Conservation (phyloP, 2,888 invertebrate species). For the Theretra japonica region DNA sequence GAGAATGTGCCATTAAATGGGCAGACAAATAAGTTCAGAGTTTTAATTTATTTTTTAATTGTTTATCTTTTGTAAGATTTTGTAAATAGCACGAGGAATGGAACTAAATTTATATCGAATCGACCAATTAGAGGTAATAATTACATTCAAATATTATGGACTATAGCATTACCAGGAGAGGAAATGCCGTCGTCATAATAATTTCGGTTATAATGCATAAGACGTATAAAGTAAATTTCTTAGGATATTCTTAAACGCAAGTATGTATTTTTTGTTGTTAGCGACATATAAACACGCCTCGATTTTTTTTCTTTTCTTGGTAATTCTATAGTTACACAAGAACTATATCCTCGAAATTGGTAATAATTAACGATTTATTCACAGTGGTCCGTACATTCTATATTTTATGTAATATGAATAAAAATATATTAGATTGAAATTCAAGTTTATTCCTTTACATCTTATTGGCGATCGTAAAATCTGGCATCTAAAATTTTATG, state of each 20-base stretch:
- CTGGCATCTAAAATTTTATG: slow-evolving; percentile 15
- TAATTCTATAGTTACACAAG: too few species aligned
- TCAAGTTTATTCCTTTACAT: background rate
- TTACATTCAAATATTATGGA: background rate
- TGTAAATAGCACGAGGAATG: slow-evolving; percentile 6
- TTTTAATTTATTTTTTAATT: slow-evolving; percentile 38
- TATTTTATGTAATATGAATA: background rate
- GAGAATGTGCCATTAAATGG: slow-evolving; percentile 76
- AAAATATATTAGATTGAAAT: background rate
- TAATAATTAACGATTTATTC: background rate
- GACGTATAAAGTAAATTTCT: too few species aligned
- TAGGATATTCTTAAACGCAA: too few species aligned
- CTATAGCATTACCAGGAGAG: background rate
- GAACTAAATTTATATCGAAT: background rate
- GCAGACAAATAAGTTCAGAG: slow-evolving; percentile 53
- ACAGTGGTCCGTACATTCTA: background rate
- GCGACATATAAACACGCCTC: too few species aligned
- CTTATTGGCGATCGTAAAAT: background rate
- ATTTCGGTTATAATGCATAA: too few species aligned
- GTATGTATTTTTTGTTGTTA: too few species aligned
- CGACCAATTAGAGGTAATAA: background rate
- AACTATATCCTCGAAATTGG: background rate
- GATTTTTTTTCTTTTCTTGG: too few species aligned
- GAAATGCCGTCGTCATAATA: too few species aligned
- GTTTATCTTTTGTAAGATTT: slow-evolving; percentile 29